Percentiles rank a stretch among this genome's conserved stretches.
phyloP scores from a whole-genome alignment of 2,797 vertebrate genomes.

The Labroides dimidiatus region DNA sequence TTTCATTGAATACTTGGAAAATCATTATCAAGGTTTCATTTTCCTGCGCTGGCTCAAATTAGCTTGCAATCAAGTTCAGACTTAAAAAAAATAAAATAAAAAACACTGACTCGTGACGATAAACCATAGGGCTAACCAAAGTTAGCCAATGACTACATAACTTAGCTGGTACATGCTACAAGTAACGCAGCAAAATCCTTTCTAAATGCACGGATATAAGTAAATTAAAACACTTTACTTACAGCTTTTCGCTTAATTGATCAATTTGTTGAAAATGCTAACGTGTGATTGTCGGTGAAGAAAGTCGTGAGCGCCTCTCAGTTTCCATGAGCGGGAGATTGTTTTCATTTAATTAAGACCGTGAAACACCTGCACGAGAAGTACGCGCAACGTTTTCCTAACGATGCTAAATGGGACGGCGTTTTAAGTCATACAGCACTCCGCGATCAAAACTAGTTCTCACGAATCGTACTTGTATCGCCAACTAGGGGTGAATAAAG shows the following conservation, averaged over 20 bases:
- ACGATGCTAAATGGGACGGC: slow-evolving; percentile 4
- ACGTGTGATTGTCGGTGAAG: slow-evolving; percentile 1
- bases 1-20: too few species aligned
- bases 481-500: not conserved
- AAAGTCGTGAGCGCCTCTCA: slow-evolving; percentile 11
- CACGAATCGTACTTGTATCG: not conserved
- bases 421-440: not conserved
- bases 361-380: slow-evolving; percentile 72
- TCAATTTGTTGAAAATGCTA: slow-evolving; percentile 10
- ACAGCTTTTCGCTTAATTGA: slow-evolving; percentile 40
- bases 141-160: not conserved
- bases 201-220: not conserved
- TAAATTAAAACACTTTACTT: slow-evolving; percentile 31
- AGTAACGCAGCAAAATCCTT: not conserved
- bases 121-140: slow-evolving; percentile 9
- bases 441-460: slow-evolving; percentile 73
- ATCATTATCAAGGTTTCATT: too few species aligned
- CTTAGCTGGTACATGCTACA: not conserved
- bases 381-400: slow-evolving; percentile 34
- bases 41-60: too few species aligned
- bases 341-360: slow-evolving; percentile 72
- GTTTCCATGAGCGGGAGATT: slow-evolving; percentile 15
- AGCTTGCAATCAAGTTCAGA: not conserved
- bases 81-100: not conserved
- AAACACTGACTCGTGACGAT: not conserved